phyloP scores from a whole-genome alignment of 2,113 vertebrate genomes.

The Numida meleagris region DNA sequence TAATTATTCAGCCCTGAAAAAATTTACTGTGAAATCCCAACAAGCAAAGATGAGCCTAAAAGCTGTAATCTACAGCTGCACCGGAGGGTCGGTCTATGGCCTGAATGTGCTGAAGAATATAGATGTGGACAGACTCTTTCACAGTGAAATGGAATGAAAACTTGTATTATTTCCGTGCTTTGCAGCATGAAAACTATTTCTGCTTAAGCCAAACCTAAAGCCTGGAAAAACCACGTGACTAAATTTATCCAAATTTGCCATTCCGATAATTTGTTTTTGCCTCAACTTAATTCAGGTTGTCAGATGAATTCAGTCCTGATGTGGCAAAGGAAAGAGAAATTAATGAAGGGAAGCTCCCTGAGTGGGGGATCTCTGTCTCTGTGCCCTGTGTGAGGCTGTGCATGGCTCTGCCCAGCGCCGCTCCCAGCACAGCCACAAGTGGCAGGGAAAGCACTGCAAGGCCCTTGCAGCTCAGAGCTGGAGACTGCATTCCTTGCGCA shows the following conservation, averaged over 20 bases:
- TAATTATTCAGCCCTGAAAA: slow-evolving; percentile 57
- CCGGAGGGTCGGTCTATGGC: slow-evolving; percentile 59
- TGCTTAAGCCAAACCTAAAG: not conserved
- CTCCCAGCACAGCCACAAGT: not conserved
- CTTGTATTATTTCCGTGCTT: not conserved
- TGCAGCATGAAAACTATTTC: not conserved
- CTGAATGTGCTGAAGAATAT: not conserved
- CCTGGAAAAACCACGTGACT: not conserved
- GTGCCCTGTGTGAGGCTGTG: not conserved
- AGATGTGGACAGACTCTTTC: not conserved
- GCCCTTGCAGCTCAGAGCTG: not conserved
- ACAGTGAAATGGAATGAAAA: not conserved
- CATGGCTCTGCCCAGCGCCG: not conserved
- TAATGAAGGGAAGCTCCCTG: not conserved
- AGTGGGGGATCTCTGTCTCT: not conserved
- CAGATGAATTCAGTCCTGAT: not conserved
- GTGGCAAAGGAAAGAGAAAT: slow-evolving; percentile 4
- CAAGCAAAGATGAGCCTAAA: slow-evolving; percentile 53
- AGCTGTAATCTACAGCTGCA: slow-evolving; percentile 39
- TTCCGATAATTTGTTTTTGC: not conserved
- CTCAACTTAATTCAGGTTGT: slow-evolving; percentile 7
- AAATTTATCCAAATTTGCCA: slow-evolving; percentile 17
- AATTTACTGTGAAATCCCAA: slow-evolving; percentile 59
- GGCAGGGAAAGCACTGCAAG: not conserved
- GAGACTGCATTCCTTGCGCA: not conserved